phyloP scores from a whole-genome alignment of 2,797 vertebrate genomes.

The Micropoecilia bifurca region DNA sequence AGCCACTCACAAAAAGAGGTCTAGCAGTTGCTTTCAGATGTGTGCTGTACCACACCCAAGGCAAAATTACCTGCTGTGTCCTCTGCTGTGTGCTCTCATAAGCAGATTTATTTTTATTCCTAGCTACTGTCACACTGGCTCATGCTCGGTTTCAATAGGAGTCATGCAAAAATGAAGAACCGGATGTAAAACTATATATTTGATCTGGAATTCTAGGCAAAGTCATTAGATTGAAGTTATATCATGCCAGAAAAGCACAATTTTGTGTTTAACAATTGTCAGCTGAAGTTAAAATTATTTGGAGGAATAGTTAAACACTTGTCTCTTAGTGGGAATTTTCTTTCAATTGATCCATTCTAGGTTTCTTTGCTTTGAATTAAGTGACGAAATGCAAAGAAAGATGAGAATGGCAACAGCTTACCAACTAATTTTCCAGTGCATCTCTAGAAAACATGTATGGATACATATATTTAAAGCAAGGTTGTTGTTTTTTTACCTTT shows the following conservation, averaged over 20 bases:
- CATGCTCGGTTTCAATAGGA: conserved; percentile 21
- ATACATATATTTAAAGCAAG: not conserved
- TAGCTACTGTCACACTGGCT: conserved; percentile 14
- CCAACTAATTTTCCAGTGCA: not conserved
- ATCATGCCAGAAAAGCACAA: not conserved
- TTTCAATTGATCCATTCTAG: not conserved
- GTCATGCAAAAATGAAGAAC: conserved; percentile 20
- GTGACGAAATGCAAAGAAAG: not conserved
- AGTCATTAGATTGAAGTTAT: too few relatives aligned
- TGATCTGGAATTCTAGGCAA: not conserved
- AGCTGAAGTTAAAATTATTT: not conserved
- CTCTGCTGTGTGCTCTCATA: conserved; percentile 29
- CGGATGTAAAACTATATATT: not conserved
- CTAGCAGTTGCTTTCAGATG: conserved; percentile 48
- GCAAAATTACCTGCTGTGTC: conserved; percentile 47
- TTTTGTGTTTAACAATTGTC: not conserved
- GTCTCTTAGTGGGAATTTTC: not conserved
- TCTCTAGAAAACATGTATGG: not conserved
- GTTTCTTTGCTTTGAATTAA: not conserved
- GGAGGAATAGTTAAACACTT: not conserved
- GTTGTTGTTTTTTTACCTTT: not conserved
- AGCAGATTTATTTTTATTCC: conserved; percentile 43
- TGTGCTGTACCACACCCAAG: conserved; percentile 29
- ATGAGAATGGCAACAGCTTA: not conserved
- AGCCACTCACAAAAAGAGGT: conserved; percentile 38